Conservation (phyloP, 2,797 vertebrate species). For the Hippocampus kuda region DNA sequence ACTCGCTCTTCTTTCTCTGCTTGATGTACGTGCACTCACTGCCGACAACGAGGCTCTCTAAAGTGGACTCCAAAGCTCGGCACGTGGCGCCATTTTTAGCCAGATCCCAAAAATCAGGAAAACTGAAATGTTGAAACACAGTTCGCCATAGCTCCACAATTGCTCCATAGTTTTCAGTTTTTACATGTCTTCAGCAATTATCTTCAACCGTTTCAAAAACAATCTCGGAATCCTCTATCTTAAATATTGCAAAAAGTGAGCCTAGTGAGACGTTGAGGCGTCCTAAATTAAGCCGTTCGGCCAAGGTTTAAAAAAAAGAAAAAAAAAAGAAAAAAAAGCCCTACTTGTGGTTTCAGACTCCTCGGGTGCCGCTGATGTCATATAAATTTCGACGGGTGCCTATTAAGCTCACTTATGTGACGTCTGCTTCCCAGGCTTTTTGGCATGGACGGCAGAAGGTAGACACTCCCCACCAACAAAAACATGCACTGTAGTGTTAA, state of each 20-base stretch:
- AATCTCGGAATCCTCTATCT: background rate
- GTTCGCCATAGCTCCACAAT: no score
- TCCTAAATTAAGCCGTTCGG: no score
- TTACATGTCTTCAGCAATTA: no score
- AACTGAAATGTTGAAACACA: no score
- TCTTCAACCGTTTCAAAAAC: no score
- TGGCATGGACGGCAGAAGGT: background rate
- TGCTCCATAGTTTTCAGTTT: no score
- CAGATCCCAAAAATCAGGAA: no score
- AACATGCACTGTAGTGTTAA: background rate
- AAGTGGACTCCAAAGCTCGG: no score
- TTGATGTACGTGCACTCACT: no score
- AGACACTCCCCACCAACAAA: background rate
- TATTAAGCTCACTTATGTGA: background rate
- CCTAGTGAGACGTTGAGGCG: background rate
- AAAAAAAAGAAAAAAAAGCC: background rate
- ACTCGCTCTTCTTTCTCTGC: no score
- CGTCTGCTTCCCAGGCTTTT: conserved; percentile 2
- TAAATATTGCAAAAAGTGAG: background rate
- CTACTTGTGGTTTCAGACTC: background rate
- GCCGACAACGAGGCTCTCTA: no score
- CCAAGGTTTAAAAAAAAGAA: background rate
- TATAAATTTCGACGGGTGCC: conserved; percentile 51
- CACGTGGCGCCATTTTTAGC: no score
- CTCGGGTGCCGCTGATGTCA: conserved; percentile 48